Conservation (phyloP, 2,797 vertebrate genomes). For the Gambusia yucatana region DNA sequence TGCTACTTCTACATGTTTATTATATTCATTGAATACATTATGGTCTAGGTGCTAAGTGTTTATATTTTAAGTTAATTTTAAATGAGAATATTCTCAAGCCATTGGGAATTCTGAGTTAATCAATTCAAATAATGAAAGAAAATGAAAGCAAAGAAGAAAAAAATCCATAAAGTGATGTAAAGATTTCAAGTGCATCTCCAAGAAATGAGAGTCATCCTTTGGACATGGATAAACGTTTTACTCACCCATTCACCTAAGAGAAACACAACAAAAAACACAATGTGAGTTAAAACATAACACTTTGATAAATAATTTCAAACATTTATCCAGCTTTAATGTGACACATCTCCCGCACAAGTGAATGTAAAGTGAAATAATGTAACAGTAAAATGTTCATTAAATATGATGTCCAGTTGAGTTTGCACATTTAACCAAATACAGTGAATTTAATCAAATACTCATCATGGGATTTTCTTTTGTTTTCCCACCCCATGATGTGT, state of each 20-base stretch:
- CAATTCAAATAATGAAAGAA: not conserved
- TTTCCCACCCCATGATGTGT: not conserved
- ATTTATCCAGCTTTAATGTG: not conserved
- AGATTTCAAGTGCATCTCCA: too few species aligned
- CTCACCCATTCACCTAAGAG: not conserved
- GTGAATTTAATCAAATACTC: not conserved
- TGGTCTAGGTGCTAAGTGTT: not conserved
- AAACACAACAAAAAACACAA: not conserved
- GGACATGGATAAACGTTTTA: not conserved
- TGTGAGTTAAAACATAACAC: not conserved
- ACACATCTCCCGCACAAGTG: not conserved
- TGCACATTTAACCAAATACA: not conserved
- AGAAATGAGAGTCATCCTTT: not conserved
- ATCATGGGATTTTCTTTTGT: too few species aligned
- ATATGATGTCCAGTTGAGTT: not conserved
- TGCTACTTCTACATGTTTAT: not conserved
- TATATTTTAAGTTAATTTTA: not conserved
- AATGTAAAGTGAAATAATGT: not conserved
- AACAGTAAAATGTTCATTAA: not conserved
- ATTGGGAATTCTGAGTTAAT: not conserved
- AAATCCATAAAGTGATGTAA: not conserved
- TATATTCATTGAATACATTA: not conserved
- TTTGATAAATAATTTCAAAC: not conserved
- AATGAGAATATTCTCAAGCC: not conserved
- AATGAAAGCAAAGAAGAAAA: not conserved